phyloP scores from a whole-genome alignment of 2,113 vertebrate species.

The Albula glossodonta region DNA sequence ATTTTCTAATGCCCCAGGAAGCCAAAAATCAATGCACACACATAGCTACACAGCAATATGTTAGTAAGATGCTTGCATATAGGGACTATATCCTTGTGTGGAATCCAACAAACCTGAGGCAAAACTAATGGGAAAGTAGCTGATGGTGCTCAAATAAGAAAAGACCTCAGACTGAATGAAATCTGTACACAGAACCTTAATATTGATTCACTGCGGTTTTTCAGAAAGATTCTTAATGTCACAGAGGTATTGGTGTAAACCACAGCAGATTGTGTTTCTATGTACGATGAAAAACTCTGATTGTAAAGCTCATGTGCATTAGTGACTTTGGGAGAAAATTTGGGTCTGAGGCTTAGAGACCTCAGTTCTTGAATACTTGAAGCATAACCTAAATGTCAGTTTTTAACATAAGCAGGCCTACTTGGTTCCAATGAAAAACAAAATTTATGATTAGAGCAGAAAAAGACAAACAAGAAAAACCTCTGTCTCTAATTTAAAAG shows the following conservation, averaged over 20 bases:
- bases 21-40: background rate
- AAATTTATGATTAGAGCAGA: background rate
- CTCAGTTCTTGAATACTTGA: background rate
- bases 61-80: background rate
- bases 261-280: background rate
- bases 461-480: background rate
- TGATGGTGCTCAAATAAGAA: background rate
- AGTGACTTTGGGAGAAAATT: background rate
- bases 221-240: background rate
- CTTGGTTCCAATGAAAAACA: background rate
- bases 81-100: background rate
- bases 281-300: background rate
- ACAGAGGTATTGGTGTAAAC: background rate
- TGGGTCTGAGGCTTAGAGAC: background rate
- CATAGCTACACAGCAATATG: background rate
- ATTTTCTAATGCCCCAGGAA: background rate
- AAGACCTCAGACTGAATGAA: background rate
- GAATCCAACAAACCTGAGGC: background rate
- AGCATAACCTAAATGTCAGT: background rate
- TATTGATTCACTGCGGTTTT: background rate
- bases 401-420: background rate
- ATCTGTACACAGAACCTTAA: background rate
- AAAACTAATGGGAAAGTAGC: background rate
- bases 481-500: background rate
- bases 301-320: background rate